These are phyloP conservation scores for Drosophila pegasa DNA, from an alignment of 2,888 invertebrate species.

Conservation along the genomic window DNA sequence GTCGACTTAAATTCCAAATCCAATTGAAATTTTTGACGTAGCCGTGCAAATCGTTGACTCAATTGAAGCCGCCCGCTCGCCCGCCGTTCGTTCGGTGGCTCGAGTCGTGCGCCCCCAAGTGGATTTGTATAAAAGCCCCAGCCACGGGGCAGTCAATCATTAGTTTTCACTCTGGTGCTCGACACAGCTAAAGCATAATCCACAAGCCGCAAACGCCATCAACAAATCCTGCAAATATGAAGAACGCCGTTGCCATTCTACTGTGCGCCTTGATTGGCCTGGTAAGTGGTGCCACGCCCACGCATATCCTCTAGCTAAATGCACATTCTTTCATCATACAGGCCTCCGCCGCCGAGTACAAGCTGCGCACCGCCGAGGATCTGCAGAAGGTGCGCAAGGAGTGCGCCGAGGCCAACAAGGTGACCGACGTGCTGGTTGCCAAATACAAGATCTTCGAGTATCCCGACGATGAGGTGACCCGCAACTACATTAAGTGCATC, in stretches of 20 bases:
- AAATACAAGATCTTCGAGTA: slow-evolving; percentile 84
- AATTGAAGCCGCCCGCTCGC: slow-evolving; percentile 47
- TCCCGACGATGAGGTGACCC: slow-evolving; percentile 84
- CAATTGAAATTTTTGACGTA: slow-evolving; percentile 53
- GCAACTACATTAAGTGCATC: slow-evolving; percentile 84
- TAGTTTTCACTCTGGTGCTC: slow-evolving; percentile 58
- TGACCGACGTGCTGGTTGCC: slow-evolving; percentile 81
- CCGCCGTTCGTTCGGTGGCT: slow-evolving; percentile 4
- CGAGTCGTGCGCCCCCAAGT: slow-evolving; percentile 12
- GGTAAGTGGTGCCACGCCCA: slow-evolving; percentile 81
- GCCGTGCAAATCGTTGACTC: slow-evolving; percentile 48
- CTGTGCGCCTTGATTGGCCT: slow-evolving; percentile 82
- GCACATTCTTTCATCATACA: slow-evolving; percentile 17
- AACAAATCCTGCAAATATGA: slow-evolving; percentile 73
- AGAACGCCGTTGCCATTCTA: slow-evolving; percentile 80
- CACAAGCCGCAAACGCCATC: neutral
- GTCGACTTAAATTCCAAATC: slow-evolving; percentile 39
- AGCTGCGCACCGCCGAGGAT: slow-evolving; percentile 83
- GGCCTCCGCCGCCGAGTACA: slow-evolving; percentile 82
- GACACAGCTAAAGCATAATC: slow-evolving; percentile 23
- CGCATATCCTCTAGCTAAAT: neutral
- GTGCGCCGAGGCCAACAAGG: slow-evolving; percentile 81
- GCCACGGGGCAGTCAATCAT: slow-evolving; percentile 34
- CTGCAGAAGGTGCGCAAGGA: slow-evolving; percentile 82
- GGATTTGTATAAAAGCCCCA: slow-evolving; percentile 62